Percentiles rank a stretch among this genome's conserved stretches.
These are phyloP conservation scores for Hipparchia semele DNA, from an alignment of 2,888 invertebrate genomes.

Conservation along the genomic window DNA sequence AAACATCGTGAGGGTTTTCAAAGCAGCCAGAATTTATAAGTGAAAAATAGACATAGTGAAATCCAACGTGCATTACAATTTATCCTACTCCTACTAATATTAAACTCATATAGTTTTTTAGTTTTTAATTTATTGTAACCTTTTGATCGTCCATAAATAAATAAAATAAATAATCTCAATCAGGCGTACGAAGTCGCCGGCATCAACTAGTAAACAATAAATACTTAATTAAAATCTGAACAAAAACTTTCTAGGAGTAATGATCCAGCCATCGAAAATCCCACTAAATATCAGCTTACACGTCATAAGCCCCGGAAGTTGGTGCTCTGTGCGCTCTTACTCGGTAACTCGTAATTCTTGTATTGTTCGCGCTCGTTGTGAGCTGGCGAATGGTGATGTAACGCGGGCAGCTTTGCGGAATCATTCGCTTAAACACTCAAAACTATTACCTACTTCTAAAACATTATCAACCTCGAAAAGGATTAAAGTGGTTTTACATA, in stretches of 20 bases:
- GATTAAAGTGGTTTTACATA: not conserved
- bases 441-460: not conserved
- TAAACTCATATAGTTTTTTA: too few species aligned
- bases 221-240: too few species aligned
- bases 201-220: too few species aligned
- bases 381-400: not conserved
- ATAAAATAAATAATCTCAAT: too few species aligned
- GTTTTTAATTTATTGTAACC: too few species aligned
- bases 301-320: not conserved
- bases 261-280: not conserved
- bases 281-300: not conserved
- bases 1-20: too few species aligned
- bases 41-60: too few species aligned
- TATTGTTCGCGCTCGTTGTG: not conserved
- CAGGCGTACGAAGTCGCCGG: too few species aligned
- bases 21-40: too few species aligned
- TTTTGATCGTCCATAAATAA: too few species aligned
- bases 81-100: too few species aligned
- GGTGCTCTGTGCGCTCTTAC: slow-evolving; percentile 3
- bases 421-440: not conserved
- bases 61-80: too few species aligned
- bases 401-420: slow-evolving; percentile 1
- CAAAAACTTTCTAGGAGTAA: not conserved
- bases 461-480: not conserved
- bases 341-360: not conserved